Percentiles rank a stretch among this genome's conserved stretches.
Evolutionary conservation across 2,113 vertebrate genomes (phyloP).

Genomic region (Sterrhoptilus dennistouni): DNA sequence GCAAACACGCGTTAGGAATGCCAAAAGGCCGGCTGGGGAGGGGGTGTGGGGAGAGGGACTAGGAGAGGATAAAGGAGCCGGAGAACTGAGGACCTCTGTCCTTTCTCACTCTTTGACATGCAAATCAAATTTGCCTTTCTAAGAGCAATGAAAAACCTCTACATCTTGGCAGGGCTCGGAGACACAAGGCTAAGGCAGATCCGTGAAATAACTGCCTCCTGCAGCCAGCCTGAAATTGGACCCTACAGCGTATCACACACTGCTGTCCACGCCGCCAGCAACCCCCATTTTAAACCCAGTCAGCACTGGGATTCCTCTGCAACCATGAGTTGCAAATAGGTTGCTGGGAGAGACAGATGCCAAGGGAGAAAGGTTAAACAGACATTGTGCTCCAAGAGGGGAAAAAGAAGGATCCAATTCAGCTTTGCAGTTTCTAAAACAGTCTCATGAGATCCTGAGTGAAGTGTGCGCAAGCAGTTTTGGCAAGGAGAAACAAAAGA

Average conservation of each 20-base stretch:
- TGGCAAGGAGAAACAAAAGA: conserved; percentile 33
- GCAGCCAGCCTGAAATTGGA: not conserved
- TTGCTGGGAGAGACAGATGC: not conserved
- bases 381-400: not conserved
- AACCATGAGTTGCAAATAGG: not conserved
- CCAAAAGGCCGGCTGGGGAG: not conserved
- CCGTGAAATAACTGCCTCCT: not conserved
- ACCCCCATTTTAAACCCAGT: not conserved
- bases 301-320: conserved; percentile 1
- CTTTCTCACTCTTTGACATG: conserved; percentile 1
- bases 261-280: not conserved
- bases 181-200: not conserved
- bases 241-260: rapidly evolving
- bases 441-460: not conserved
- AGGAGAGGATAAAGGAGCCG: not conserved
- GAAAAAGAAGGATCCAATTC: conserved; percentile 6
- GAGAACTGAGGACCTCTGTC: not conserved
- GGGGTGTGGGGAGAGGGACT: not conserved
- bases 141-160: not conserved
- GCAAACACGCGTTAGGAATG: not conserved
- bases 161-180: not conserved
- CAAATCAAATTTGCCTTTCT: conserved; percentile 11
- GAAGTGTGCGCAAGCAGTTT: not conserved
- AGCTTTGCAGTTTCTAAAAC: conserved; percentile 29
- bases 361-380: conserved; percentile 45